These are phyloP conservation scores for Pollenia labialis DNA, from an alignment of 2,888 invertebrate species.

Conservation along the genomic window DNA sequence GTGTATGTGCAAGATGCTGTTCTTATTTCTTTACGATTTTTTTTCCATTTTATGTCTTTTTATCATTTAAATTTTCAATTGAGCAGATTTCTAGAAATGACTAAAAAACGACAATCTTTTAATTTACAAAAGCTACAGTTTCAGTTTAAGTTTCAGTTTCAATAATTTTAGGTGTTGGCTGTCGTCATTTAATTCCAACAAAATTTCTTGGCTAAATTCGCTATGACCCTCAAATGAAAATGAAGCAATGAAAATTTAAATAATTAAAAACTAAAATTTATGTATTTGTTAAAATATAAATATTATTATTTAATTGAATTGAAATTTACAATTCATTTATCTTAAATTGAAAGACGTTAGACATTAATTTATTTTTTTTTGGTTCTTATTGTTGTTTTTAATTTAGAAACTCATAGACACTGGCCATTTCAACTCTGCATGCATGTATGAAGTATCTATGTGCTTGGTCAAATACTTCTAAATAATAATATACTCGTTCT, in stretches of 20 bases:
- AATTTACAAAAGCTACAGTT: slow-evolving; percentile 8
- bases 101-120: not conserved
- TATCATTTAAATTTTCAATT: slow-evolving; percentile 59
- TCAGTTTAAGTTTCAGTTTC: not conserved
- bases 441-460: too few species aligned
- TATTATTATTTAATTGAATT: slow-evolving; percentile 20
- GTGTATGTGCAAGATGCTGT: slow-evolving; percentile 3
- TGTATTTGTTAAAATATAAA: not conserved
- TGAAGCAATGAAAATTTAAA: slow-evolving; percentile 1
- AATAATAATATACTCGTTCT: not conserved
- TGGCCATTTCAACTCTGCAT: not conserved
- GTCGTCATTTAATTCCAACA: not conserved
- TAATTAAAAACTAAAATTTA: slow-evolving; percentile 20
- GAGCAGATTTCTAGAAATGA: slow-evolving; percentile 33
- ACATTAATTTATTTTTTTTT: not conserved
- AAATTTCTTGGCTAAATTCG: not conserved
- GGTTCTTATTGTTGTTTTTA: slow-evolving; percentile 5
- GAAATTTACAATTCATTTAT: slow-evolving; percentile 12
- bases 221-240: not conserved
- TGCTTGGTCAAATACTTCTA: too few species aligned
- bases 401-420: not conserved
- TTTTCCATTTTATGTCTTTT: slow-evolving; percentile 37
- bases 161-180: slow-evolving; percentile 26
- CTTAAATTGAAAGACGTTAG: not conserved
- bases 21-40: slow-evolving; percentile 1